These are phyloP conservation scores for Lates calcarifer DNA, from an alignment of 2,113 vertebrate genomes.

Conservation along the genomic window DNA sequence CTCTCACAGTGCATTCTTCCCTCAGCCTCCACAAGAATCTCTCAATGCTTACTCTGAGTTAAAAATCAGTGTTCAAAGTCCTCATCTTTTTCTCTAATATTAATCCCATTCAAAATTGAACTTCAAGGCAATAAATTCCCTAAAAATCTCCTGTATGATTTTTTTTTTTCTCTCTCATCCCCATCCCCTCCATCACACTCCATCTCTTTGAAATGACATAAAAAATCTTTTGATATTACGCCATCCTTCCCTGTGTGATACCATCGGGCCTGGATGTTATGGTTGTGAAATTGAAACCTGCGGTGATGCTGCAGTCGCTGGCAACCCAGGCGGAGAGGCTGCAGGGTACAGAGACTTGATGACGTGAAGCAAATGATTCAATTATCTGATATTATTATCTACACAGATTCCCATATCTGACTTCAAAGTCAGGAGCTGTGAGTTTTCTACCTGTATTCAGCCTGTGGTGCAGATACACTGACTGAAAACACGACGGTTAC, in stretches of 20 bases:
- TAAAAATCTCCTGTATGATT: too few species aligned
- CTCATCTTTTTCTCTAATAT: too few species aligned
- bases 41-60: neutral
- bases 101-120: too few species aligned
- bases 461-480: neutral
- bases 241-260: neutral
- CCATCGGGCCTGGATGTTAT: neutral
- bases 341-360: neutral
- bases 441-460: conserved; percentile 2
- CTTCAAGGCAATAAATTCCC: too few species aligned
- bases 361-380: conserved; percentile 54
- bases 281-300: conserved; percentile 35
- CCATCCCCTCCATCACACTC: too few species aligned
- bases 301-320: neutral
- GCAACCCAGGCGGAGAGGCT: neutral
- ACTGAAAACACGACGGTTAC: neutral
- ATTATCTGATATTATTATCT: conserved; percentile 68
- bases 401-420: neutral
- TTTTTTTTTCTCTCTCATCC: too few species aligned
- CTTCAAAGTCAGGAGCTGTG: neutral
- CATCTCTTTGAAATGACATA: conserved; percentile 9
- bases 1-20: neutral
- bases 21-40: neutral
- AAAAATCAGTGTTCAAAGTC: too few species aligned
- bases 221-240: conserved; percentile 1